These are phyloP conservation scores for Elanus axillaris DNA, from an alignment of 2,113 vertebrate genomes.

Conservation along the genomic window DNA sequence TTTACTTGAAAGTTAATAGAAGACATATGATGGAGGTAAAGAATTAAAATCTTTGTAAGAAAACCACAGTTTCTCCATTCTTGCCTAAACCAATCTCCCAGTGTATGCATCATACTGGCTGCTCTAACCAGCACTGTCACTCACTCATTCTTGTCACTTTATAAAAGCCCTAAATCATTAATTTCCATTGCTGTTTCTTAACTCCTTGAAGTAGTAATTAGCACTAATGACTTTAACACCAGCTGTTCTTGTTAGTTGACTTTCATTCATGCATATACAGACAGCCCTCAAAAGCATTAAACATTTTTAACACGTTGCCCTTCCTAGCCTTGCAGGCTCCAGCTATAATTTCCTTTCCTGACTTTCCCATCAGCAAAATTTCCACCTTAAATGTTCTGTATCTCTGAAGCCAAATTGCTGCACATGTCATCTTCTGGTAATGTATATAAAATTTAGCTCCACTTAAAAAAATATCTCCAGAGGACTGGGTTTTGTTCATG, in stretches of 20 bases:
- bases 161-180: not conserved
- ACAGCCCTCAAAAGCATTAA: not conserved
- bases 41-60: not conserved
- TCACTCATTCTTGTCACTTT: not conserved
- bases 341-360: not conserved
- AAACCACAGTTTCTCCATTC: not conserved
- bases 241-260: not conserved
- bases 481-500: not conserved
- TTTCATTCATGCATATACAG: not conserved
- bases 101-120: not conserved
- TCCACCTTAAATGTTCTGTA: not conserved
- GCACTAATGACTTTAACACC: not conserved
- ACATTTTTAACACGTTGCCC: not conserved
- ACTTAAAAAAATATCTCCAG: not conserved
- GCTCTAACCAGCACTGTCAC: not conserved
- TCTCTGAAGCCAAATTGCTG: not conserved
- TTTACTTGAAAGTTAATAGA: not conserved
- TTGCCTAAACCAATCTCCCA: not conserved
- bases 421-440: not conserved
- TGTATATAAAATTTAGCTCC: not conserved
- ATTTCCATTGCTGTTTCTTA: not conserved
- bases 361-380: not conserved
- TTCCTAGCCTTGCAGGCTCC: not conserved
- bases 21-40: not conserved
- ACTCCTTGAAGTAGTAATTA: not conserved